Percentiles rank a stretch among this genome's conserved stretches.
Evolutionary conservation across 2,888 invertebrate species (phyloP).

Genomic region (Stictocephala bisonia): DNA sequence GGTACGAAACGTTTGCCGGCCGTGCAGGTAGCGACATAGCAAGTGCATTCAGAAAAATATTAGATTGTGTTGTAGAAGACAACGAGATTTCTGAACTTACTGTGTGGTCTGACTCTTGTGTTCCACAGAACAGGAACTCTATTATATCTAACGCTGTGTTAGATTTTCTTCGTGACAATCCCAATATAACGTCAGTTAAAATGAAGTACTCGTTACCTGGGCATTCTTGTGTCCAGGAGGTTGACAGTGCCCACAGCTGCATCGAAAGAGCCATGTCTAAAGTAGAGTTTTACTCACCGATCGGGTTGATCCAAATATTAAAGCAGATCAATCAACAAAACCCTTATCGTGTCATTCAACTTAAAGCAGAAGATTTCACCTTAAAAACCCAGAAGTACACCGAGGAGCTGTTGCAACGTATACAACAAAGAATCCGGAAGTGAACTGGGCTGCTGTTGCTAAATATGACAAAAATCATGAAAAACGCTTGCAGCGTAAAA

Average conservation of each 20-base stretch:
- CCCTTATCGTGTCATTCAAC: no score
- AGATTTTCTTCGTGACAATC: conserved; percentile 35
- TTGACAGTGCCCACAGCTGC: conserved; percentile 30
- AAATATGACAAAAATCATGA: no score
- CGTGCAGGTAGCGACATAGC: conserved; percentile 36
- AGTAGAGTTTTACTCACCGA: conserved; percentile 35
- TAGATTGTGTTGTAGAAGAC: conserved; percentile 39
- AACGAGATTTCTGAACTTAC: conserved; percentile 33
- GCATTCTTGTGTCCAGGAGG: conserved; percentile 44
- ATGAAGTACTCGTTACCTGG: conserved; percentile 42
- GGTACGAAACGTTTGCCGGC: conserved; percentile 26
- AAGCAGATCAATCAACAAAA: no score
- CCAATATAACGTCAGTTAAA: conserved; percentile 25
- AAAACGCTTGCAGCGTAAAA: no score
- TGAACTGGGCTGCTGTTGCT: no score
- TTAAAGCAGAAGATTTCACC: conserved; percentile 40
- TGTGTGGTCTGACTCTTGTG: conserved; percentile 40
- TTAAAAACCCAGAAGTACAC: no score
- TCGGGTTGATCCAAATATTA: no score
- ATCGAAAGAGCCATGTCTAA: conserved; percentile 39
- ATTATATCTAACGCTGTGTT: conserved; percentile 38
- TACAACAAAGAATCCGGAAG: no score
- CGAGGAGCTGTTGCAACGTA: no score
- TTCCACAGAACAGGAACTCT: conserved; percentile 40
- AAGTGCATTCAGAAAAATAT: conserved; percentile 41